A percentile compares a stretch with the other conserved stretches of the same genome.
These are phyloP conservation scores for Drosophila niveifrons DNA, from an alignment of 2,888 invertebrate species.

Conservation along the genomic window DNA sequence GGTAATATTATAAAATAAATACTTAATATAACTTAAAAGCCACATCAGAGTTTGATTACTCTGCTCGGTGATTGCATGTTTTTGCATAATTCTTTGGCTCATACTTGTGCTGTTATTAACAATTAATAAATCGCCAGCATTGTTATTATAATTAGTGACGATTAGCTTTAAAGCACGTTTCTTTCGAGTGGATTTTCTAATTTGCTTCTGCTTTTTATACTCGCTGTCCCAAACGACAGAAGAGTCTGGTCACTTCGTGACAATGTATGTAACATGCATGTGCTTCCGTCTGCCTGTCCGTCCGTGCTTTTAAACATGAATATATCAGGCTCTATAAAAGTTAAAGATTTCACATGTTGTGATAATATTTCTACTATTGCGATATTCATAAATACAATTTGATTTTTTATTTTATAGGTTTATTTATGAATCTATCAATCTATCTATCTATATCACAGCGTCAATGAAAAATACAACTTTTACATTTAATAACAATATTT, in stretches of 20 bases:
- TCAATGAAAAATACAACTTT: too few relatives aligned
- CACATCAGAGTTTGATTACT: slow-evolving; percentile 5
- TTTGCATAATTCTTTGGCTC: slow-evolving; percentile 21
- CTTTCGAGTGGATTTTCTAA: slow-evolving; percentile 1
- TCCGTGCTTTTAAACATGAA: background rate
- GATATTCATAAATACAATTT: too few relatives aligned
- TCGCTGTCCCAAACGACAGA: background rate
- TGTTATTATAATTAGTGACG: slow-evolving; percentile 22
- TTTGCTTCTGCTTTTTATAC: background rate
- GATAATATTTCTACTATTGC: too few relatives aligned
- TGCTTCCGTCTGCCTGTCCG: background rate
- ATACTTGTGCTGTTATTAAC: slow-evolving; percentile 10
- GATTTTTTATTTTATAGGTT: too few relatives aligned
- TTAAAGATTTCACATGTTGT: background rate
- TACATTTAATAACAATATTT: too few relatives aligned
- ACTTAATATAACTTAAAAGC: background rate
- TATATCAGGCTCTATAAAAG: background rate
- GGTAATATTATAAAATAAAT: slow-evolving; percentile 1
- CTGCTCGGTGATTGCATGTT: slow-evolving; percentile 2
- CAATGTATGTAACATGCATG: background rate
- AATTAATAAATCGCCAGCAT: slow-evolving; percentile 18
- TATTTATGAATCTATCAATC: too few relatives aligned
- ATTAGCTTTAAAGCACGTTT: slow-evolving; percentile 22
- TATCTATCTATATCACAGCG: too few relatives aligned
- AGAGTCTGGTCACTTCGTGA: background rate